Evolutionary conservation across 2,888 invertebrate genomes (phyloP), one percentile per base, ranked within the genome.

Genomic region (Cyclophora albipunctata): DNA sequence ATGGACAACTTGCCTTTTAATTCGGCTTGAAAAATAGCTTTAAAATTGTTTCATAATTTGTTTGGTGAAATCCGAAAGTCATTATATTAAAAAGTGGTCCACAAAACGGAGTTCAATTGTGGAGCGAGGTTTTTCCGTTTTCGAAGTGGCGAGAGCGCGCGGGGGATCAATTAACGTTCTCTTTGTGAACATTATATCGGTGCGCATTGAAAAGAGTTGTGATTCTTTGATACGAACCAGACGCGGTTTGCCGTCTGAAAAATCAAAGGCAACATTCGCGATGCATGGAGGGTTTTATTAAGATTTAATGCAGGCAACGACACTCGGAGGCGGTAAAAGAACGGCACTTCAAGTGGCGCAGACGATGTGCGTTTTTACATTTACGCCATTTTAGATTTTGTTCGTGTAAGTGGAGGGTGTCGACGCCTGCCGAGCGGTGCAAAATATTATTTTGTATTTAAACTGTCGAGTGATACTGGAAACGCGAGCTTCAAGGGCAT

Each of bases 121-220:
- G 64, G 73, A 66, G 69, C 69, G 69, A 68, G 69, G 67, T 66
- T 37, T 37, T 37, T 37, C 37, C 4, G 37, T 37, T 37, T 4
- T 5, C 37, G 37, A 37, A 37, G 37, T 37, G 37, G 37, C 37
- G 37, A 70, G 70, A 69, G 67, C 67, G 67, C 62, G 69, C 75
- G 76, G 73, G 20, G 79, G 83, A 84, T 86, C 84, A 86, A 84
- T 86, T 85, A 84, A 75, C 77, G 75, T 75, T 77, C 75, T 75
- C 73, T 82, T 78, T 79, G 80, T 78, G 78, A 73, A 80, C 83
- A 82, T 86, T 86, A 81, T 86, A 87, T 88, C 85, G 86, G 82
- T 78, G 81, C 75, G 81, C 87, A 86, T 84, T 87, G 84, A 87
- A 88, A 87, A 88, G 87, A 88, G 87, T 88, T 88, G 82, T 86